phyloP scores from a whole-genome alignment of 2,113 vertebrate species.

The Mandrillus leucophaeus region DNA sequence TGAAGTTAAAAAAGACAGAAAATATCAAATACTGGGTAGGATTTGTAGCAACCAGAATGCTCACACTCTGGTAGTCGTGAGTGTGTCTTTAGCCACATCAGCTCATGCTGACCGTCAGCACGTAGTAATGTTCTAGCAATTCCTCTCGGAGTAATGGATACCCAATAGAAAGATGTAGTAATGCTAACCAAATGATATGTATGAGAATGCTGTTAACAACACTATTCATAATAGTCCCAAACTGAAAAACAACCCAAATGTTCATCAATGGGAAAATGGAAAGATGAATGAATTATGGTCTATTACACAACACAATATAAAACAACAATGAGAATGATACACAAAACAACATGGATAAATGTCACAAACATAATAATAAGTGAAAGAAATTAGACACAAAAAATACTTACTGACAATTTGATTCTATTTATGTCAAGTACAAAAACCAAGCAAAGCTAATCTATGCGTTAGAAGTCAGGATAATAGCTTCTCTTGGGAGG shows the following conservation, averaged over 20 bases:
- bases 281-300: not conserved
- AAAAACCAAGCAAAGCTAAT: not conserved
- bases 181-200: not conserved
- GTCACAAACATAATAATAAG: not conserved
- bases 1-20: slow-evolving; percentile 10
- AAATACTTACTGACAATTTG: not conserved
- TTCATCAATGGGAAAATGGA: not conserved
- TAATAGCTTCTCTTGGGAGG: not conserved
- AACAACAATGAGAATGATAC: not conserved
- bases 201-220: not conserved
- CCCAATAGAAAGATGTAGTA: not conserved
- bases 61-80: not conserved
- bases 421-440: not conserved
- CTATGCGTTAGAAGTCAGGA: not conserved
- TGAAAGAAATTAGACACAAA: not conserved
- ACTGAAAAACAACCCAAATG: not conserved
- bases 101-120: not conserved
- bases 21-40: not conserved
- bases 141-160: not conserved
- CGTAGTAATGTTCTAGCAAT: not conserved
- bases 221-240: not conserved
- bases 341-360: not conserved
- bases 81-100: not conserved
- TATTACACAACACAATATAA: not conserved
- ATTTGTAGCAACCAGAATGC: not conserved